Evolutionary conservation across 2,888 invertebrate genomes (phyloP).

Genomic region (Sphaerophoria taeniata): DNA sequence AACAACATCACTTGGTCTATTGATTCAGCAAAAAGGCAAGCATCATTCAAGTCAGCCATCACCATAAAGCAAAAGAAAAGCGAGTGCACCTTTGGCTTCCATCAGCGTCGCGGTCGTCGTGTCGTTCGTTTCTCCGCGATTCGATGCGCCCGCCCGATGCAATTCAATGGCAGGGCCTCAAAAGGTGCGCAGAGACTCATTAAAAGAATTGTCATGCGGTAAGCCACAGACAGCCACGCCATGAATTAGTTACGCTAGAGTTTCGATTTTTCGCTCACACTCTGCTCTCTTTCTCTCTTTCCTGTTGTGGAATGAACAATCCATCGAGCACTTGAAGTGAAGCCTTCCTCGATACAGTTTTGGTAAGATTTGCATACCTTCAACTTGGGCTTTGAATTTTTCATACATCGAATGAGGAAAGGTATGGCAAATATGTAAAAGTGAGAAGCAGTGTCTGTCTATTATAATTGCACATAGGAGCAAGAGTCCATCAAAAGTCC

Average conservation of each 20-base stretch:
- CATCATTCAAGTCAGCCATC: slow-evolving; percentile 59
- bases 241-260: slow-evolving; percentile 37
- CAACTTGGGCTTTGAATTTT: not conserved
- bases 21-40: slow-evolving; percentile 60
- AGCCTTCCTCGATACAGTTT: slow-evolving; percentile 45
- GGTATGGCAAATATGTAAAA: slow-evolving; percentile 31
- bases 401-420: slow-evolving; percentile 3
- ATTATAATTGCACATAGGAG: slow-evolving; percentile 30
- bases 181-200: slow-evolving; percentile 73
- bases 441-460: slow-evolving; percentile 11
- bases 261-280: not conserved
- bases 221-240: slow-evolving; percentile 56
- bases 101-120: too few relatives aligned
- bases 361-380: slow-evolving; percentile 56
- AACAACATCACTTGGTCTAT: slow-evolving; percentile 68
- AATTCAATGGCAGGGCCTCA: slow-evolving; percentile 53
- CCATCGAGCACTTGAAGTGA: slow-evolving; percentile 7
- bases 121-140: too few relatives aligned
- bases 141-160: not conserved
- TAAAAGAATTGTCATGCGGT: slow-evolving; percentile 74
- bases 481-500: slow-evolving; percentile 47
- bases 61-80: slow-evolving; percentile 64
- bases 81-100: slow-evolving; percentile 23
- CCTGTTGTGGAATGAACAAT: not conserved
- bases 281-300: slow-evolving; percentile 2